Conservation (phyloP, 2,113 vertebrate genomes). For the Myanophis thanlyinensis region DNA sequence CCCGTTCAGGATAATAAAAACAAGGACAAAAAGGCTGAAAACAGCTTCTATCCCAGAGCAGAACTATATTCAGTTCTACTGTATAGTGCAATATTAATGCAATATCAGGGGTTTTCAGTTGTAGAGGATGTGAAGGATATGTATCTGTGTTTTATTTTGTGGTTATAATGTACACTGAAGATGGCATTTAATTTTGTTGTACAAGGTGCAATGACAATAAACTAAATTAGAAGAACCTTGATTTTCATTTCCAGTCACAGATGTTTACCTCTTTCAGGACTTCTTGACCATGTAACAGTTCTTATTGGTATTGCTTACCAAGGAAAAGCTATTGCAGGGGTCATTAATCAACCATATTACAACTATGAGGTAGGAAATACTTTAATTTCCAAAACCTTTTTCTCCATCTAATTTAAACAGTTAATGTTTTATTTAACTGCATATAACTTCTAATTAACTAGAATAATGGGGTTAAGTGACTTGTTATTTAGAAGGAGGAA, state of each 20-base stretch:
- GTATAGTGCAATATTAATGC: too few species aligned
- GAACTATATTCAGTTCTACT: too few species aligned
- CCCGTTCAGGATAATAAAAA: too few species aligned
- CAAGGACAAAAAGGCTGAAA: too few species aligned
- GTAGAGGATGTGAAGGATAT: too few species aligned
- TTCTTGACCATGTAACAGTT: slow-evolving; percentile 95
- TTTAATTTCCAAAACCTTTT: slow-evolving; percentile 17
- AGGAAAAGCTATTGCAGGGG: slow-evolving; percentile 93
- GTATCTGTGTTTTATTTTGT: too few species aligned
- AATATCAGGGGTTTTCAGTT: too few species aligned
- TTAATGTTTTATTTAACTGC: not conserved
- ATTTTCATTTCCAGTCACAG: slow-evolving; percentile 15
- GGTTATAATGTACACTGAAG: too few species aligned
- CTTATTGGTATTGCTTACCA: slow-evolving; percentile 93
- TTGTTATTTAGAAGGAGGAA: not conserved
- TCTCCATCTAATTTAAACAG: slow-evolving; percentile 3
- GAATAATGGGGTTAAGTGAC: not conserved
- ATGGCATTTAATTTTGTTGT: too few species aligned
- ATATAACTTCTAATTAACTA: not conserved
- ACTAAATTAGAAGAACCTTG: not conserved
- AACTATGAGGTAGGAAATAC: slow-evolving; percentile 89
- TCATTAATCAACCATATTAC: slow-evolving; percentile 98
- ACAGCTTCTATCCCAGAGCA: too few species aligned
- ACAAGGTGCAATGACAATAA: too few species aligned
- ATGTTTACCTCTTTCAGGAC: slow-evolving; percentile 72